A percentile compares a stretch with the other conserved stretches of the same genome.
These are phyloP conservation scores for Callipepla squamata DNA, from an alignment of 2,113 vertebrate species.

Conservation along the genomic window DNA sequence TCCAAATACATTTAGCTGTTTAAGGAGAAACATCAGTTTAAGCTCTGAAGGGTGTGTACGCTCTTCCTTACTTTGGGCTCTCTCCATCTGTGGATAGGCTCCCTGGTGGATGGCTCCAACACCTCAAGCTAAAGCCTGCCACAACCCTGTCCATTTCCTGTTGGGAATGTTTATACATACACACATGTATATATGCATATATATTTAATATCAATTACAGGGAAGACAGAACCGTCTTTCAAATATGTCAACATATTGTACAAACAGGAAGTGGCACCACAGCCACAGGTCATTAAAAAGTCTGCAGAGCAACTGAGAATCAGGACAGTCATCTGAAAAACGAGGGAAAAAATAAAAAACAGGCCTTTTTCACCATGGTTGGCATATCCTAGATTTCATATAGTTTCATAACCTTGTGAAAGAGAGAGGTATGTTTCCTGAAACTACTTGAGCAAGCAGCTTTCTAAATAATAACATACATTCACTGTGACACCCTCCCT, in stretches of 20 bases:
- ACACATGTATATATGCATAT: not conserved
- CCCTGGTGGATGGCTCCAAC: not conserved
- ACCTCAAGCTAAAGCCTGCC: not conserved
- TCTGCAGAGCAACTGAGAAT: conserved; percentile 1
- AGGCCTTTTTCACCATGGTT: not conserved
- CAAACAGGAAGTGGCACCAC: conserved; percentile 46
- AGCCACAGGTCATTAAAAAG: conserved; percentile 54
- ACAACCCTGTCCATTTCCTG: not conserved
- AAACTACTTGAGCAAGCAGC: not conserved
- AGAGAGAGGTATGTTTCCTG: not conserved
- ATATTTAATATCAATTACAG: not conserved
- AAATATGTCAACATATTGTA: conserved; percentile 10
- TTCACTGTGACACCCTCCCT: not conserved
- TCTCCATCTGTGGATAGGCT: rapidly evolving
- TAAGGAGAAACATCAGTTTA: not conserved
- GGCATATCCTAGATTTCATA: not conserved
- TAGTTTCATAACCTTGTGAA: not conserved
- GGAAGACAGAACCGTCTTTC: conserved; percentile 52
- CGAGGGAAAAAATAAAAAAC: rapidly evolving
- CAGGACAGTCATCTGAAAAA: conserved; percentile 1
- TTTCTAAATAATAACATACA: not conserved
- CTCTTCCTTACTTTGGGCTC: not conserved
- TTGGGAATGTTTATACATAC: not conserved
- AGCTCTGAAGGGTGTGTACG: rapidly evolving
- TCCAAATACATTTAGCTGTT: not conserved